phyloP scores from a whole-genome alignment of 2,797 vertebrate species.

The Austrolebias charrua region DNA sequence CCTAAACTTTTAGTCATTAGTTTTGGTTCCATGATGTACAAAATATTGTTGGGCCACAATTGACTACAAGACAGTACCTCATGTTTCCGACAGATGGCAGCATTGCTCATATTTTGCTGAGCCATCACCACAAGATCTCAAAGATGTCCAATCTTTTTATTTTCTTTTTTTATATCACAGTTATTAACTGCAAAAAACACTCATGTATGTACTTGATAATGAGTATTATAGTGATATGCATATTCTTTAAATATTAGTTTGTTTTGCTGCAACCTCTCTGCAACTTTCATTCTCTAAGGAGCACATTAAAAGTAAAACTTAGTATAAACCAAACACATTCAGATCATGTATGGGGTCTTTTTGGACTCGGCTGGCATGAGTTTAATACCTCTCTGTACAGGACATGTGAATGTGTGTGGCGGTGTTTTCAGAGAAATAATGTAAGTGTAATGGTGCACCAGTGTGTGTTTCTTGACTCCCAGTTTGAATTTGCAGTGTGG shows the following conservation, averaged over 20 bases:
- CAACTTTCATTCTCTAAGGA: constrained; percentile 8
- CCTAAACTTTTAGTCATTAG: no score
- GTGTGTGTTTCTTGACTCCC: constrained; percentile 29
- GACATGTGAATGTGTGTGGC: not conserved
- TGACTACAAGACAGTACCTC: constrained; percentile 11
- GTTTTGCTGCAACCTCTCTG: constrained; percentile 1
- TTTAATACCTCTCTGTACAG: constrained; percentile 1
- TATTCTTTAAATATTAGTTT: not conserved
- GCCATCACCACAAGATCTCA: not conserved
- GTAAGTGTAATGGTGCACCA: not conserved
- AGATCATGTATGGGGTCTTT: constrained; percentile 2
- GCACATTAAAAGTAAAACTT: constrained; percentile 25
- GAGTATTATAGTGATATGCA: not conserved
- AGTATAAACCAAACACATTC: constrained; percentile 13
- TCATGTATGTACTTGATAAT: not conserved
- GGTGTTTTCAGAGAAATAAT: not conserved
- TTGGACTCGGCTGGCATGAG: constrained; percentile 2
- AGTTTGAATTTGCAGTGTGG: constrained; percentile 46
- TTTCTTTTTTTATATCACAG: not conserved
- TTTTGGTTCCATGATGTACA: no score
- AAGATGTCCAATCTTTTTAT: not conserved
- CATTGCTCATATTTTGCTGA: constrained; percentile 24
- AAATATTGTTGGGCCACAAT: not conserved
- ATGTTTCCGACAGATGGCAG: constrained; percentile 45
- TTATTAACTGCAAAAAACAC: not conserved